A percentile compares a stretch with the other conserved stretches of the same genome.
phyloP scores from a whole-genome alignment of 2,797 vertebrate species.

The Crenichthys baileyi region DNA sequence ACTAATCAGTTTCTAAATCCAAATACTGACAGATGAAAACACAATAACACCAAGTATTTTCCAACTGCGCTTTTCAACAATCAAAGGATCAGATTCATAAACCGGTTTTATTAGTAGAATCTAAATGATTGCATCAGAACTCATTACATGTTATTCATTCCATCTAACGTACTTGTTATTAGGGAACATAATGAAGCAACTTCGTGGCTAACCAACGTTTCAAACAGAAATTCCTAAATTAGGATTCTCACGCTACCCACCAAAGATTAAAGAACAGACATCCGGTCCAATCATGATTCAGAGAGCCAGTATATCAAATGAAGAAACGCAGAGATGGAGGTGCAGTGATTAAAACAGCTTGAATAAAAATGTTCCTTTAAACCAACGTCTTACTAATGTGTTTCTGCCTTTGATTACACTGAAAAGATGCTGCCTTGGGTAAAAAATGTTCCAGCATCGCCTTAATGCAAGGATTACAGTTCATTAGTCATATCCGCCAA shows the following conservation, averaged over 20 bases:
- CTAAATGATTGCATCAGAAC: not conserved
- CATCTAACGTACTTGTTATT: not conserved
- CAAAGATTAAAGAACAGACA: not conserved
- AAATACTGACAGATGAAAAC: not conserved
- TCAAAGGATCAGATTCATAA: not conserved
- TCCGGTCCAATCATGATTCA: not conserved
- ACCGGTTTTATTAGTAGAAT: not conserved
- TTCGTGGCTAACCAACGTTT: no score
- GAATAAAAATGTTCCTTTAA: no score
- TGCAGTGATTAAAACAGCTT: not conserved
- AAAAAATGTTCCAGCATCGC: not conserved
- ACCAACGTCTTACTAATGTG: no score
- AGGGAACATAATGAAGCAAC: not conserved
- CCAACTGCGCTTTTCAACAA: not conserved
- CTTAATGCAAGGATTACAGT: not conserved
- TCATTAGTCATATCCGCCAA: no score
- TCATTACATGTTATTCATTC: not conserved
- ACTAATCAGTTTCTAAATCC: no score
- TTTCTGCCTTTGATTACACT: no score
- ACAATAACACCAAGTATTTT: not conserved
- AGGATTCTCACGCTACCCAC: not conserved
- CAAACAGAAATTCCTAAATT: not conserved
- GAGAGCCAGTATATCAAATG: not conserved
- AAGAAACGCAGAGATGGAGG: no score
- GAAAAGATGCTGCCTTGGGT: no score